Percentiles rank a stretch among this genome's conserved stretches.
Conservation (phyloP, 2,113 vertebrate species). For the Triplophysa tibetana region DNA sequence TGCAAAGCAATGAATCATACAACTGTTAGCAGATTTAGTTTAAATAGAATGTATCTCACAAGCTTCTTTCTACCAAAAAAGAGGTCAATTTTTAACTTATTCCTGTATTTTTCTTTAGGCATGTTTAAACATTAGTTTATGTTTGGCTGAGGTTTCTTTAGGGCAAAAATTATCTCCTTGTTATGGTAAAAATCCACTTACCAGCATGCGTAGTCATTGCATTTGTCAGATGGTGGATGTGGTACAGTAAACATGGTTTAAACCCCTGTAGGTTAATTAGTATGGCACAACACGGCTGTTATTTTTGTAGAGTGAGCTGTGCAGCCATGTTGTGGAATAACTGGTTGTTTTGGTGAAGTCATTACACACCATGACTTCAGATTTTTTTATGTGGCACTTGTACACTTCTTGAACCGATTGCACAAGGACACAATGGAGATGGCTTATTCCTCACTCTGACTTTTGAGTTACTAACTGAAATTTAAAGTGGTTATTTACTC, state of each 20-base stretch:
- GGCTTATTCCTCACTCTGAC: too few relatives aligned
- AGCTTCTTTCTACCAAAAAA: background rate
- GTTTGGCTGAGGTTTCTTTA: conserved; percentile 9
- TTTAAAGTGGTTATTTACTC: too few relatives aligned
- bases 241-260: conserved; percentile 1
- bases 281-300: conserved; percentile 8
- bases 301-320: conserved; percentile 2
- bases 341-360: conserved; percentile 23
- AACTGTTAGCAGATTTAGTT: too few relatives aligned
- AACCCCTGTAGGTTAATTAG: conserved; percentile 18
- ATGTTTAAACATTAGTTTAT: background rate
- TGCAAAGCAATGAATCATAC: too few relatives aligned
- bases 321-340: background rate
- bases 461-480: too few relatives aligned
- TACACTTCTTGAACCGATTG: too few relatives aligned
- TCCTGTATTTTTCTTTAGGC: background rate
- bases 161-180: background rate
- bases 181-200: background rate
- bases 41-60: too few relatives aligned
- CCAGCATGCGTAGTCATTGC: conserved; percentile 1
- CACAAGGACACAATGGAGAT: too few relatives aligned
- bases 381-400: background rate
- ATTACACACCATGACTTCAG: conserved; percentile 16
- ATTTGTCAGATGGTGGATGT: background rate
- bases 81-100: background rate